Conservation (phyloP, 2,797 vertebrate species). For the Parambassis ranga region DNA sequence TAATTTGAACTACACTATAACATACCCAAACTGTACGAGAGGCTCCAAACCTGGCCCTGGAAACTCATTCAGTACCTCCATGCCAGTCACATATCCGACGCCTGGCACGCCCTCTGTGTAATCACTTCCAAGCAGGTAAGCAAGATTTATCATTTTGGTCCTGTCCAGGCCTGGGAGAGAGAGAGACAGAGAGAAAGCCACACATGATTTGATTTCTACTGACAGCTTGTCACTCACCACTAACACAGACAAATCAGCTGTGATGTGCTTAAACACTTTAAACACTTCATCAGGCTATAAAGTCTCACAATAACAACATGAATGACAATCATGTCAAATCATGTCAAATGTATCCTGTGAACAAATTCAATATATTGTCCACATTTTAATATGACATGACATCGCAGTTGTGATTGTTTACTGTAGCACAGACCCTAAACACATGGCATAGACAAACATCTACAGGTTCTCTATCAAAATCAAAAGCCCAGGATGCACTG, state of each 20-base stretch:
- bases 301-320: too few species aligned
- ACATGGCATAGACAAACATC: too few species aligned
- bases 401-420: too few species aligned
- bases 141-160: conserved; percentile 93
- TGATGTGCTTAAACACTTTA: too few species aligned
- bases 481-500: too few species aligned
- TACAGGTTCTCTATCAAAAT: too few species aligned
- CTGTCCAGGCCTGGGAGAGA: conserved; percentile 87
- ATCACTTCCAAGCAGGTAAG: conserved; percentile 96
- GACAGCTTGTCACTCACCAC: conserved; percentile 1
- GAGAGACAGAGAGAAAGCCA: not conserved
- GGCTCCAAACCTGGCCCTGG: conserved; percentile 89
- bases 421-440: too few species aligned
- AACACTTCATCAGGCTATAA: too few species aligned
- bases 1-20: not conserved
- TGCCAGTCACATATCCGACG: conserved; percentile 93
- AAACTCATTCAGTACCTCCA: conserved; percentile 99
- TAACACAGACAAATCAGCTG: conserved; percentile 9
- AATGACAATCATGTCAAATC: too few species aligned
- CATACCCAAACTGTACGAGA: conserved; percentile 86
- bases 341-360: too few species aligned
- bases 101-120: conserved; percentile 94
- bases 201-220: not conserved
- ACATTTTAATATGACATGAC: too few species aligned
- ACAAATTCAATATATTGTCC: too few species aligned